Base-by-base conservation (phyloP, 2,113 vertebrate species). In the Orthonyx spaldingii region DNA sequence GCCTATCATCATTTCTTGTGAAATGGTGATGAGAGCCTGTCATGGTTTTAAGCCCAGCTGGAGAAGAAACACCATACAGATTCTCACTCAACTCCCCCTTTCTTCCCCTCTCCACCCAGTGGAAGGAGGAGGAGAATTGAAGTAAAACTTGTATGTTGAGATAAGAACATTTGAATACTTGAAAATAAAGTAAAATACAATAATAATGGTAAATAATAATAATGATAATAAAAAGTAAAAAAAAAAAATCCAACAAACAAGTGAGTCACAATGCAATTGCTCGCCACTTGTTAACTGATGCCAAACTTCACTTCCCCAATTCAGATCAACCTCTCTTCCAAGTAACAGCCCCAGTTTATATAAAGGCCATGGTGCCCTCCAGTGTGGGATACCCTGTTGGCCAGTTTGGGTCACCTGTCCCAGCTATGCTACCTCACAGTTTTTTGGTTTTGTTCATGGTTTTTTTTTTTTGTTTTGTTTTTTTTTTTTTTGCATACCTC, bases 361-460 rank as follows among this genome's bases (percentile, higher is more conserved):
- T 2, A 50, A 35, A 44, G 30, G 17, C 3, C 13, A 10, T 14
- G 16, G 11, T 59, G 21, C 7, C 42, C 11, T 42, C 0, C 16
- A 9, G 7, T 50, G 52, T 20, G 61, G 44, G 35, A 12, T 50
- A 17, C 11, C 8, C 32, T 50, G 16, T 5, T 42, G 42, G 20
- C 10, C 44, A 50, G 10, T 26, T 59, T 2, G 5, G 26, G 26
- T 42, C 71, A 26, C 35, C 20, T 32, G 20, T 17, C 21, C 52
- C 13, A 59, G 13, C 22, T 24, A 3, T 35, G 24, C 8, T 26
- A 4, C 26, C 32, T 50, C 44, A 26, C 26, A 76, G 11, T 4
- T 50, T 42, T 42, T 68, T 35, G 8, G 13, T 28, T 55, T 57
- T 50, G 13, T 32, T 57, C 30, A n/a, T 76, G 50, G 3, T 33